These are phyloP conservation scores for Amphiprion percula DNA, from an alignment of 2,113 vertebrate genomes.

Conservation along the genomic window DNA sequence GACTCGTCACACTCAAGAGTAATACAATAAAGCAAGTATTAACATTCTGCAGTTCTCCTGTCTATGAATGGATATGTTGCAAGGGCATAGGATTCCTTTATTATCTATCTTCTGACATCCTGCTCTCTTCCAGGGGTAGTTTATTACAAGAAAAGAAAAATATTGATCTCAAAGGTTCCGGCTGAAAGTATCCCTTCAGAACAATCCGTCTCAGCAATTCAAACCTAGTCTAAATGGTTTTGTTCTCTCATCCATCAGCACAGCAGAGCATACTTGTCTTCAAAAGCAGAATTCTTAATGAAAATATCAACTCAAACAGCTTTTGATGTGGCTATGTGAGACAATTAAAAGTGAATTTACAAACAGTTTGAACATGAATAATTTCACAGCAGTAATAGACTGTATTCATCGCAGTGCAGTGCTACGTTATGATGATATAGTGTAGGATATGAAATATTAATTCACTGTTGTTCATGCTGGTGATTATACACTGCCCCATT, in stretches of 20 bases:
- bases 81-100: slow-evolving; percentile 45
- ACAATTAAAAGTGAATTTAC: slow-evolving; percentile 33
- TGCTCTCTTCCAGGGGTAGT: slow-evolving; percentile 27
- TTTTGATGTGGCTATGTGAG: slow-evolving; percentile 43
- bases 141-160: slow-evolving; percentile 36
- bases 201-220: slow-evolving; percentile 49
- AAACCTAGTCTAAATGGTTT: slow-evolving; percentile 25
- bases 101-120: slow-evolving; percentile 39
- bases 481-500: neutral
- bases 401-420: slow-evolving; percentile 9
- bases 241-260: slow-evolving; percentile 24
- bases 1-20: slow-evolving; percentile 11
- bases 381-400: slow-evolving; percentile 14
- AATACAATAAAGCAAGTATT: slow-evolving; percentile 28
- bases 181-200: slow-evolving; percentile 45
- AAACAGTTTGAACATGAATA: slow-evolving; percentile 25
- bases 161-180: slow-evolving; percentile 60
- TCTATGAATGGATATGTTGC: slow-evolving; percentile 7
- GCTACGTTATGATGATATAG: neutral
- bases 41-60: slow-evolving; percentile 2
- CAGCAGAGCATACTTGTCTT: slow-evolving; percentile 15
- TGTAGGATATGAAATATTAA: slow-evolving; percentile 18
- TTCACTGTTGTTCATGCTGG: neutral
- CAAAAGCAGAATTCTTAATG: slow-evolving; percentile 29
- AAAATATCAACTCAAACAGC: neutral